phyloP scores from a whole-genome alignment of 2,113 vertebrate species.

The Gymnobelideus leadbeateri region DNA sequence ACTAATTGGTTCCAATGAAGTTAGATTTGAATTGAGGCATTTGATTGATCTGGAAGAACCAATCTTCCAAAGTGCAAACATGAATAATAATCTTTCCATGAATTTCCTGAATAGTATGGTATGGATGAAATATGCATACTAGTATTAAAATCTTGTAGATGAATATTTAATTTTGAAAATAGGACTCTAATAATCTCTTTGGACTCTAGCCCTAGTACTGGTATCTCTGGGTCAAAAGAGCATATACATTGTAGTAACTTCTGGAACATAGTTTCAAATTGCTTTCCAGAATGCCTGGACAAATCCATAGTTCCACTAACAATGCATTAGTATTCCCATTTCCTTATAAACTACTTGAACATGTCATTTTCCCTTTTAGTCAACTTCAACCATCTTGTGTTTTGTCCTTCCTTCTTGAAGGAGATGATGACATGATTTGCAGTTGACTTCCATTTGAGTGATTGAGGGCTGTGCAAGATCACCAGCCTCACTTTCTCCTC shows the following conservation, averaged over 20 bases:
- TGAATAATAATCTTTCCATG: not conserved
- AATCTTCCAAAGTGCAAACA: not conserved
- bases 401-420: not conserved
- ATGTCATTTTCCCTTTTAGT: not conserved
- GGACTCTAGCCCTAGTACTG: not conserved
- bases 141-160: not conserved
- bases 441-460: too few relatives aligned
- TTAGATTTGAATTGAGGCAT: not conserved
- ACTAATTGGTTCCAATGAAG: conserved; percentile 1
- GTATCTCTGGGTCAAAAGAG: not conserved
- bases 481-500: too few relatives aligned
- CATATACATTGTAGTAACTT: not conserved
- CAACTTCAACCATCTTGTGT: not conserved
- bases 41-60: not conserved
- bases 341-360: not conserved
- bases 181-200: not conserved
- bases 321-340: not conserved
- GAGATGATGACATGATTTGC: not conserved
- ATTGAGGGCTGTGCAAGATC: too few relatives aligned
- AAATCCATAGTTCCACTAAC: not conserved
- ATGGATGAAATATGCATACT: not conserved
- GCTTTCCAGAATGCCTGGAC: not conserved
- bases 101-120: not conserved
- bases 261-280: not conserved
- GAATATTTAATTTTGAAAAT: not conserved